phyloP scores from a whole-genome alignment of 2,888 invertebrate genomes.

The Furcula furcula region DNA sequence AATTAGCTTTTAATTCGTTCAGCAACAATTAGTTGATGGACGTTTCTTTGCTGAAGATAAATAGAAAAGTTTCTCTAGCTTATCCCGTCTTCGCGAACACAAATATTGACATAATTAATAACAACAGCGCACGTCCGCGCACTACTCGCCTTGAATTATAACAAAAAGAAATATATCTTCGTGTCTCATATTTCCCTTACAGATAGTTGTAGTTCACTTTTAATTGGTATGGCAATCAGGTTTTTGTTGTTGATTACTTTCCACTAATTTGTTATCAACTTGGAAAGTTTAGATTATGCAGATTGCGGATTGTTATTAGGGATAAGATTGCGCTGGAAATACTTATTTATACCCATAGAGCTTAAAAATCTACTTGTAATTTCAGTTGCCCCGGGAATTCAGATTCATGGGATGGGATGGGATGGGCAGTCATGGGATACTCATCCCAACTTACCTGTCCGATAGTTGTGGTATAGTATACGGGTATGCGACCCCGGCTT shows the following conservation, averaged over 20 bases:
- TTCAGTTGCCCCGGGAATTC: too few species aligned
- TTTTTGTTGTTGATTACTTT: constrained; percentile 1
- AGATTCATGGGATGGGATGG: too few species aligned
- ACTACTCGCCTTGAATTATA: constrained; percentile 54
- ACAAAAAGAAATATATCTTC: constrained; percentile 39
- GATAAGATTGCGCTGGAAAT: too few species aligned
- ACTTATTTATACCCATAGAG: too few species aligned
- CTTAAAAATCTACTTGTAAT: too few species aligned
- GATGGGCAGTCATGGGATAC: too few species aligned
- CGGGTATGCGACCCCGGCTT: too few species aligned
- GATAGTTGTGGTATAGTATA: too few species aligned
- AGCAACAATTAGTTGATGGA: constrained; percentile 52
- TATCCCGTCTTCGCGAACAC: constrained; percentile 58
- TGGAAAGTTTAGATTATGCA: too few species aligned
- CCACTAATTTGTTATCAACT: too few species aligned
- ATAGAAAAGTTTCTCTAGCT: constrained; percentile 56
- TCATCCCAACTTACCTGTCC: too few species aligned
- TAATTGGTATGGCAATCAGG: constrained; percentile 2
- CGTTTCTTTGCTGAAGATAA: constrained; percentile 47
- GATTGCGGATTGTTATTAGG: too few species aligned
- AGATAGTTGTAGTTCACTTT: constrained; percentile 10
- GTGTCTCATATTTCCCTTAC: constrained; percentile 22
- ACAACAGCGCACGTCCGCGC: constrained; percentile 56
- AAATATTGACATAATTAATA: constrained; percentile 73
- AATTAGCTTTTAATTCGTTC: constrained; percentile 40